Conservation (phyloP, 2,797 vertebrate species). For the Rousettus madagascariensis region DNA sequence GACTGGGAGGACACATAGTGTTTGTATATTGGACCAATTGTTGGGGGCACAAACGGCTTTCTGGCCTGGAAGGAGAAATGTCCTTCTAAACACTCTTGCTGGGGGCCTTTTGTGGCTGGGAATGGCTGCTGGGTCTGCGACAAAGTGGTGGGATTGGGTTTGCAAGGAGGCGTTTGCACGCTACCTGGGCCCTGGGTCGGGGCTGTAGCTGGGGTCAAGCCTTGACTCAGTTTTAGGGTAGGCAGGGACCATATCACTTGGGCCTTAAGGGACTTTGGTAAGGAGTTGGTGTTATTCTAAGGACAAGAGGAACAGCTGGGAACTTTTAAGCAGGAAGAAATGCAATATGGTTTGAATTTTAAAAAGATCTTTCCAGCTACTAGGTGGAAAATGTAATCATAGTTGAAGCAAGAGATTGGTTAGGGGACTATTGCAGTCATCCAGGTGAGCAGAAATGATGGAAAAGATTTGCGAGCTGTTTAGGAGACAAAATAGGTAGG, state of each 20-base stretch:
- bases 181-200: neutral
- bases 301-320: neutral
- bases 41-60: neutral
- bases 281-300: neutral
- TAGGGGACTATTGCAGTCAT: neutral
- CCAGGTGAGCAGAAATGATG: neutral
- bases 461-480: neutral
- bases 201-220: neutral
- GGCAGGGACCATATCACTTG: neutral
- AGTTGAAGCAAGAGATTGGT: too few relatives aligned
- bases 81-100: rapidly evolving
- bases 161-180: rapidly evolving
- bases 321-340: neutral
- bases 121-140: neutral
- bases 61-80: neutral
- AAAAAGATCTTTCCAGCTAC: neutral
- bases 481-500: neutral
- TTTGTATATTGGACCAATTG: neutral
- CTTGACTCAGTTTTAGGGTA: neutral
- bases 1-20: rapidly evolving
- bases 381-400: neutral
- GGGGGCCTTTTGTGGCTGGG: too few relatives aligned
- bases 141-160: rapidly evolving
- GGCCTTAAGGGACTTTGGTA: neutral
- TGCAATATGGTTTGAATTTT: neutral